Conservation (phyloP, 2,888 invertebrate species). For the Stenoptilia bipunctidactyla region DNA sequence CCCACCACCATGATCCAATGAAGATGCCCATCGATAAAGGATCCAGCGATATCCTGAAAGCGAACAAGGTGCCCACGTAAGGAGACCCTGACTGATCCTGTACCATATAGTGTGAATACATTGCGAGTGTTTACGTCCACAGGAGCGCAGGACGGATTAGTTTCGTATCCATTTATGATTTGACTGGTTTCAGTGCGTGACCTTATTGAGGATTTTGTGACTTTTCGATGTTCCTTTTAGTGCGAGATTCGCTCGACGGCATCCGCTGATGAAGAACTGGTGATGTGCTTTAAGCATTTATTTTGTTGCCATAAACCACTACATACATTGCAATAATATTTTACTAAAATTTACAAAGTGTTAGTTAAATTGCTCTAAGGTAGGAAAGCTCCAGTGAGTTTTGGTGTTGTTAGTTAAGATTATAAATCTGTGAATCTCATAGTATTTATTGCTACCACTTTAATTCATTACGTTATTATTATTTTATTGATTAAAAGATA, state of each 20-base stretch:
- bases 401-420: conserved; percentile 70
- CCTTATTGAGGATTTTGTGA: conserved; percentile 44
- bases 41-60: conserved; percentile 82
- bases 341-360: conserved; percentile 67
- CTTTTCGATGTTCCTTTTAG: conserved; percentile 67
- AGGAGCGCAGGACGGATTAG: conserved; percentile 53
- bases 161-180: conserved; percentile 66
- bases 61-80: conserved; percentile 85
- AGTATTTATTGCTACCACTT: conserved; percentile 69
- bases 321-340: conserved; percentile 70
- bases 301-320: conserved; percentile 72
- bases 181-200: conserved; percentile 37
- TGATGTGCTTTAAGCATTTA: conserved; percentile 73
- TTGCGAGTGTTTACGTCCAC: conserved; percentile 60
- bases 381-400: conserved; percentile 52
- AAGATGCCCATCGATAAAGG: conserved; percentile 81
- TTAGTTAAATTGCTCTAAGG: conserved; percentile 60
- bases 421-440: conserved; percentile 71
- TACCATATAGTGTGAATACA: conserved; percentile 66
- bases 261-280: conserved; percentile 61
- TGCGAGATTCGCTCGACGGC: conserved; percentile 61
- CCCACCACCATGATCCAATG: conserved; percentile 81
- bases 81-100: conserved; percentile 67
- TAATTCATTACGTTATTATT: conserved; percentile 59
- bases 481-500: conserved; percentile 58